phyloP scores from a whole-genome alignment of 2,113 vertebrate species.

The Cavia porcellus region DNA sequence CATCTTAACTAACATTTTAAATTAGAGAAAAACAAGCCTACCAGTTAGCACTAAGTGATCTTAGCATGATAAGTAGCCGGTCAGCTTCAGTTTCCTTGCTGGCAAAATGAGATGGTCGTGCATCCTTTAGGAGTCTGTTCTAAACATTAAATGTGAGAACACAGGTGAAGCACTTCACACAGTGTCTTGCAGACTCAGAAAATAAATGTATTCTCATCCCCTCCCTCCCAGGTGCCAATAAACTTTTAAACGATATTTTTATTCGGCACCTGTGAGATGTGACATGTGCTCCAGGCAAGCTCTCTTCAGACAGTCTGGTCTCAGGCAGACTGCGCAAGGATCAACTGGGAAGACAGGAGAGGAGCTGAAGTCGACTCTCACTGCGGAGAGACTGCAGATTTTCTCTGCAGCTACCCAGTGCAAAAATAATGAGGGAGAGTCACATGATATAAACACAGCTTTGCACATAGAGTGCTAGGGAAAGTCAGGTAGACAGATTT shows the following conservation, averaged over 20 bases:
- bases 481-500: background rate
- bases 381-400: background rate
- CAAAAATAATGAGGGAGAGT: background rate
- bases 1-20: background rate
- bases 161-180: background rate
- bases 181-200: background rate
- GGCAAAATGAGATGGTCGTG: background rate
- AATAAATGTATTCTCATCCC: slow-evolving; percentile 58
- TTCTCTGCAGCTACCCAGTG: background rate
- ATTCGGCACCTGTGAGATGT: background rate
- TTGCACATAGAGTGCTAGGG: background rate
- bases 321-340: slow-evolving; percentile 12
- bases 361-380: background rate
- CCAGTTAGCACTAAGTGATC: background rate
- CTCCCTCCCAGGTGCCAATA: slow-evolving; percentile 30
- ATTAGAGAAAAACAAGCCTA: background rate
- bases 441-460: background rate
- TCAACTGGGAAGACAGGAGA: background rate
- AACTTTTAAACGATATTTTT: slow-evolving; percentile 57
- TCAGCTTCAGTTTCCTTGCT: background rate
- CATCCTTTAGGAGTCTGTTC: background rate
- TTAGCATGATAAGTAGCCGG: background rate
- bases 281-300: slow-evolving; percentile 26
- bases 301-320: slow-evolving; percentile 44
- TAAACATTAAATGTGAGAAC: background rate